Base-by-base conservation (phyloP, 2,888 invertebrate genomes). In the Tigriopus californicus region DNA sequence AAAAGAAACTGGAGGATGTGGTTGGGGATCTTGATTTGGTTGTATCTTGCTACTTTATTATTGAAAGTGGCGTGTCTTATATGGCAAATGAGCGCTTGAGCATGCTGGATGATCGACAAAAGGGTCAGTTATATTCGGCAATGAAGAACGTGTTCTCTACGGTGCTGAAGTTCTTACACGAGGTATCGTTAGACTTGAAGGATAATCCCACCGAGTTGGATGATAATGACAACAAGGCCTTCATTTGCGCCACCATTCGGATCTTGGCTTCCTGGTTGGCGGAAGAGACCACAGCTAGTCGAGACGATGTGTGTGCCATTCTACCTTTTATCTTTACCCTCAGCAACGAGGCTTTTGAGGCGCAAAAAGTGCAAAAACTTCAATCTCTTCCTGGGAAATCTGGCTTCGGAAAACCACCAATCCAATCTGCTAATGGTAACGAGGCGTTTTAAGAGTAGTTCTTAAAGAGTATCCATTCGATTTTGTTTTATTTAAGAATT, bases 231-330 rank as follows among this genome's bases (percentile, higher is more conserved):
- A 56, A 48, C 33, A 59, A 25, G 55, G 41, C 40, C 24, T 85
- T 86, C 71, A 77, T 87, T n/a, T 83, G 83, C 73, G 85, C 85
- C 2, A 83, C 85, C 71, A 82, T 90, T 11, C 76, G 90, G 65
- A 84, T 88, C 41, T 71, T 90, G 57, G 81, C 85, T 13, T 81
- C 87, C n/a, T 90, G 89, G 89, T 73, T 91, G 66, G 85, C 87
- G 0, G 88, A 89, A 72, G 90, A 91, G 73, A 87, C 88, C 0
- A 81, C 84, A 1, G 86, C 88, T 0, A 83, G 88, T 82, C 79
- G 87, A 41, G 79, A 82, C 48, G 85, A 86, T 69, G 79, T 90
- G 44, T 86, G 84, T 68, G 78, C 81, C 61, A 72, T 90, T 22
- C 72, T 90, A 41, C 90, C 90, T 10, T 89, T 81, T 69, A 80